Evolutionary conservation across 2,797 vertebrate genomes (phyloP).

Genomic region (Mallotus villosus): DNA sequence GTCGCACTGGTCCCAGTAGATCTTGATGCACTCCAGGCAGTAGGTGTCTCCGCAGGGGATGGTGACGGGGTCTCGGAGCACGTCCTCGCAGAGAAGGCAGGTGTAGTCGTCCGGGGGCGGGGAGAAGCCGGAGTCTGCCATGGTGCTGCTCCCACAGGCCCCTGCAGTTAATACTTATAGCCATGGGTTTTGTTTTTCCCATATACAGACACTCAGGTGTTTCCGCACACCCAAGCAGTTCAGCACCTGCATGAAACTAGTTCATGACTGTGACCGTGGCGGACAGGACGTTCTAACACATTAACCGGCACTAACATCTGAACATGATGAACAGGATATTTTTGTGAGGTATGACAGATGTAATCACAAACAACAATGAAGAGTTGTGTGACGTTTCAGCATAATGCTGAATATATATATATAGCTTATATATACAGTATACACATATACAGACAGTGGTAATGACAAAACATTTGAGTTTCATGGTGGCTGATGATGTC

Average conservation of each 20-base stretch:
- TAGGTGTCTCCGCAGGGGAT: slow-evolving; percentile 84
- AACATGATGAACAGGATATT: not conserved
- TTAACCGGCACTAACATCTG: not conserved
- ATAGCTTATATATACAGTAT: no score
- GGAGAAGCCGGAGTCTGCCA: slow-evolving; percentile 66
- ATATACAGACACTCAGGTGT: slow-evolving; percentile 50
- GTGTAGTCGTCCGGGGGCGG: slow-evolving; percentile 65
- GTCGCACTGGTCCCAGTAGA: slow-evolving; percentile 82
- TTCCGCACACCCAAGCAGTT: slow-evolving; percentile 35
- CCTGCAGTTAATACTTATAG: slow-evolving; percentile 50
- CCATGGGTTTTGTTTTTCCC: slow-evolving; percentile 53
- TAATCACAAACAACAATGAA: not conserved
- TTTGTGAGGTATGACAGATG: not conserved
- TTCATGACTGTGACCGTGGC: slow-evolving; percentile 24
- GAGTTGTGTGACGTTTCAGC: not conserved
- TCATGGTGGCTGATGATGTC: slow-evolving; percentile 49
- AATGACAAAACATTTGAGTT: slow-evolving; percentile 32
- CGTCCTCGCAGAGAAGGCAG: slow-evolving; percentile 78
- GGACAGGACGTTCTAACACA: slow-evolving; percentile 38
- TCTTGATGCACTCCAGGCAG: slow-evolving; percentile 82
- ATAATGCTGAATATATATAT: not conserved
- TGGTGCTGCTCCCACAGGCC: slow-evolving; percentile 21
- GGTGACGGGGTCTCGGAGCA: slow-evolving; percentile 74
- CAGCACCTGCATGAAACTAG: slow-evolving; percentile 34
- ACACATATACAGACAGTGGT: not conserved